phyloP scores from a whole-genome alignment of 1,140 invertebrate species.

The Leptopilina clavipes region DNA sequence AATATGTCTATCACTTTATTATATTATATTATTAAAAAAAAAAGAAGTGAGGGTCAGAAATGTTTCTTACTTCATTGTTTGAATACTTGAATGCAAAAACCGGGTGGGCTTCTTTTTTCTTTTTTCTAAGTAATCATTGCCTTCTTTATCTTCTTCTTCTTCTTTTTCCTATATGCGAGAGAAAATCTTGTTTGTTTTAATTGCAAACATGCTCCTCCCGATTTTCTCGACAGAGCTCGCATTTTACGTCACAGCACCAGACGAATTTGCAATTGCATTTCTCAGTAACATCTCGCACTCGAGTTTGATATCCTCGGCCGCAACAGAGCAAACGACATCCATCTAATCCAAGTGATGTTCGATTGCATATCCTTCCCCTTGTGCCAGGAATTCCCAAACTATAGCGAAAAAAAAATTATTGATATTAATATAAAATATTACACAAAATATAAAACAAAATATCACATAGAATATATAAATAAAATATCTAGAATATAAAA shows the following conservation, averaged over 20 bases:
- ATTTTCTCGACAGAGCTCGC: conserved; percentile 87
- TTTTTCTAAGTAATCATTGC: conserved; percentile 32
- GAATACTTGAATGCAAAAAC: background rate
- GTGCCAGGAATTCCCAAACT: conserved; percentile 90
- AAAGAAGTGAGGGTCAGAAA: background rate
- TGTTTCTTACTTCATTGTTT: background rate
- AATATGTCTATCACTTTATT: background rate
- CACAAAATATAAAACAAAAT: too few species aligned
- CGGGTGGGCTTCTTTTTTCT: conserved; percentile 45
- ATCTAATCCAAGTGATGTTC: conserved; percentile 86
- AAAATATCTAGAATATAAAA: too few species aligned
- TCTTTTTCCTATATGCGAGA: too few species aligned
- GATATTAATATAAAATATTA: too few species aligned
- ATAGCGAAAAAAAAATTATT: conserved; percentile 56
- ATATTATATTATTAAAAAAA: too few species aligned
- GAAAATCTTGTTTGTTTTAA: conserved; percentile 70
- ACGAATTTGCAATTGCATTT: conserved; percentile 95
- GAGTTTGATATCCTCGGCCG: conserved; percentile 93
- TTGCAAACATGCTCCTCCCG: conserved; percentile 92
- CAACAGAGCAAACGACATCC: conserved; percentile 91
- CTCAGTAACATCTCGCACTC: conserved; percentile 88
- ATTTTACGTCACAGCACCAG: conserved; percentile 94
- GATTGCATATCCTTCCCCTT: conserved; percentile 87
- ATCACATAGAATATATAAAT: too few species aligned
- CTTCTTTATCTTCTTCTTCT: background rate